These are phyloP conservation scores for Oeneis ivallda DNA, from an alignment of 2,888 invertebrate genomes.

Conservation along the genomic window DNA sequence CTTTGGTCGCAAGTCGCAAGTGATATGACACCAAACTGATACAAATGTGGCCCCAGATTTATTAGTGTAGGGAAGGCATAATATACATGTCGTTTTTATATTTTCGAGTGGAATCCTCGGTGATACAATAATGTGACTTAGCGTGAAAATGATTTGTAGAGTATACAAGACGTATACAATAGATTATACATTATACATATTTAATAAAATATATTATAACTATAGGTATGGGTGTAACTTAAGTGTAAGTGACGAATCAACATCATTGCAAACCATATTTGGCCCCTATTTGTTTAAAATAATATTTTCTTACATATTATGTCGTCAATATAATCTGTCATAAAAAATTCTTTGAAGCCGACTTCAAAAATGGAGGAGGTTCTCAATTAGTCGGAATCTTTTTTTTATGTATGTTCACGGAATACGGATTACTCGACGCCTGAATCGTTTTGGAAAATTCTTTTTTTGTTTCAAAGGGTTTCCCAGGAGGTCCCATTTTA, in stretches of 20 bases:
- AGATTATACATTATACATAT: slow-evolving; percentile 24
- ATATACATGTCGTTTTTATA: slow-evolving; percentile 32
- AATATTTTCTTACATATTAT: no score
- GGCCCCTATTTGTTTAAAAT: slow-evolving; percentile 19
- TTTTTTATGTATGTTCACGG: no score
- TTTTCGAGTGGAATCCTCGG: slow-evolving; percentile 53
- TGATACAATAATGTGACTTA: slow-evolving; percentile 59
- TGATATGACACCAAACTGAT: background rate
- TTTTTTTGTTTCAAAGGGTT: no score
- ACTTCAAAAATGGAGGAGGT: no score
- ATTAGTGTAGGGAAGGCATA: slow-evolving; percentile 23
- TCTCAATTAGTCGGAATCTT: no score
- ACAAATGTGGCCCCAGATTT: background rate
- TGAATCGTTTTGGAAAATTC: no score
- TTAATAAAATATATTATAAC: slow-evolving; percentile 29
- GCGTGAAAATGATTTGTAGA: slow-evolving; percentile 38
- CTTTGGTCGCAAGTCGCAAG: no score
- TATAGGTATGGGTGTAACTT: slow-evolving; percentile 39
- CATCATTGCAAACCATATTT: slow-evolving; percentile 7
- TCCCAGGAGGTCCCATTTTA: no score
- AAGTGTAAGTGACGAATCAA: slow-evolving; percentile 35
- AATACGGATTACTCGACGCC: no score
- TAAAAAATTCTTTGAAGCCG: no score
- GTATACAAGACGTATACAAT: slow-evolving; percentile 37
- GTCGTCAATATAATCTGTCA: no score